phyloP scores from a whole-genome alignment of 2,797 vertebrate species.

The Chromobotia macracanthus region DNA sequence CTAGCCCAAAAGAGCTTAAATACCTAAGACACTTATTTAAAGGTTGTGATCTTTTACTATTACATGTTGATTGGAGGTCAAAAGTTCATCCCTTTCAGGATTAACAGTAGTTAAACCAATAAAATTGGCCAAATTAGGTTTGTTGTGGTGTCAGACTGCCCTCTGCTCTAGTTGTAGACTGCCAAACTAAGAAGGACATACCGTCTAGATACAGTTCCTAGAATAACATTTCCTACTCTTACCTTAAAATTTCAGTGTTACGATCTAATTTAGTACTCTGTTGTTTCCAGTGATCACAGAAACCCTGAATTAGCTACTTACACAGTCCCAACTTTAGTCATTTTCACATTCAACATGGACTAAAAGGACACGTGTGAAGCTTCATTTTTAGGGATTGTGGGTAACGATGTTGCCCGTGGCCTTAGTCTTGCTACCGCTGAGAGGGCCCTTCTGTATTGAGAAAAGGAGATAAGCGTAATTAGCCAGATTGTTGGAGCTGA shows the following conservation, averaged over 20 bases:
- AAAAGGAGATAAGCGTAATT: slow-evolving; percentile 24
- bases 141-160: background rate
- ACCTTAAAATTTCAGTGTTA: slow-evolving; percentile 8
- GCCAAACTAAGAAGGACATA: background rate
- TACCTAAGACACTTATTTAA: slow-evolving; percentile 21
- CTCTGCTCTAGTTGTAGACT: background rate
- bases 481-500: slow-evolving; percentile 3
- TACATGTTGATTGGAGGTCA: background rate
- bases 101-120: background rate
- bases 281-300: slow-evolving; percentile 17
- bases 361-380: background rate
- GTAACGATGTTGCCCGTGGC: background rate
- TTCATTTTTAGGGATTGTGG: background rate
- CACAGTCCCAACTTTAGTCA: background rate
- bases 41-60: slow-evolving; percentile 14
- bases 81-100: background rate
- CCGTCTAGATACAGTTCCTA: background rate
- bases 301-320: background rate
- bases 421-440: background rate
- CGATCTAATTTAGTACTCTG: slow-evolving; percentile 18
- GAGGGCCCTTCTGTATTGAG: slow-evolving; percentile 1
- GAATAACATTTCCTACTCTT: background rate
- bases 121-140: background rate
- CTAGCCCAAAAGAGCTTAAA: slow-evolving; percentile 3
- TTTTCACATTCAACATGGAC: background rate